These are phyloP conservation scores for Rhinophrynus dorsalis DNA, from an alignment of 2,797 vertebrate species.

Conservation along the genomic window DNA sequence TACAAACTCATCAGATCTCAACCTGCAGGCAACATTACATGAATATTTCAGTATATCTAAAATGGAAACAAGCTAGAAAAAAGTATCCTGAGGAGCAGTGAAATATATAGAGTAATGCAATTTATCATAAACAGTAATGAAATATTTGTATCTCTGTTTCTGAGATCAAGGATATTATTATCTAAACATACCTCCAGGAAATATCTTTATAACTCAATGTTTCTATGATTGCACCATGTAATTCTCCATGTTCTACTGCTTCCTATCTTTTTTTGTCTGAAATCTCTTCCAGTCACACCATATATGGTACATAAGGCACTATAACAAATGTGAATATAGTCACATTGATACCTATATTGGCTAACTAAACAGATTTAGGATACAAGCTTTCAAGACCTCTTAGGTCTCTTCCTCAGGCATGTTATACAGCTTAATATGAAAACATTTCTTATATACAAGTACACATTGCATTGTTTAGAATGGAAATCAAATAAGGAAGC, in stretches of 20 bases:
- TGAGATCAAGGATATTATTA: conserved; percentile 39
- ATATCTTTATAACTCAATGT: conserved; percentile 34
- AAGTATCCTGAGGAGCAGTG: conserved; percentile 10
- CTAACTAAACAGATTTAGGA: too few relatives aligned
- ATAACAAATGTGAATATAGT: not conserved
- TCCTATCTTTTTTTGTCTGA: conserved; percentile 37
- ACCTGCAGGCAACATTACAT: conserved; percentile 20
- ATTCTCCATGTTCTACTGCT: conserved; percentile 28
- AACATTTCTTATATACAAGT: too few relatives aligned
- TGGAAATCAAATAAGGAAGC: too few relatives aligned
- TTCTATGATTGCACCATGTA: conserved; percentile 23
- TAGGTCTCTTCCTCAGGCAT: too few relatives aligned
- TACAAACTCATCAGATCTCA: conserved; percentile 27
- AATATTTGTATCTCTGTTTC: conserved; percentile 37
- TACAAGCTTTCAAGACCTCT: too few relatives aligned
- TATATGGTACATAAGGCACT: not conserved
- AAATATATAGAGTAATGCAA: not conserved
- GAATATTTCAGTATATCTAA: conserved; percentile 34
- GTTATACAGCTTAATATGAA: too few relatives aligned
- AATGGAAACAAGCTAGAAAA: conserved; percentile 11
- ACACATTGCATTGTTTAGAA: too few relatives aligned
- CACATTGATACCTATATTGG: too few relatives aligned
- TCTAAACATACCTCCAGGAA: conserved; percentile 34
- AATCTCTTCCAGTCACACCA: not conserved
- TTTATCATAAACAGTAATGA: conserved; percentile 37